Percentiles rank a stretch among this genome's conserved stretches.
Conservation (phyloP, 2,113 vertebrate genomes). For the Artemisiospiza belli region DNA sequence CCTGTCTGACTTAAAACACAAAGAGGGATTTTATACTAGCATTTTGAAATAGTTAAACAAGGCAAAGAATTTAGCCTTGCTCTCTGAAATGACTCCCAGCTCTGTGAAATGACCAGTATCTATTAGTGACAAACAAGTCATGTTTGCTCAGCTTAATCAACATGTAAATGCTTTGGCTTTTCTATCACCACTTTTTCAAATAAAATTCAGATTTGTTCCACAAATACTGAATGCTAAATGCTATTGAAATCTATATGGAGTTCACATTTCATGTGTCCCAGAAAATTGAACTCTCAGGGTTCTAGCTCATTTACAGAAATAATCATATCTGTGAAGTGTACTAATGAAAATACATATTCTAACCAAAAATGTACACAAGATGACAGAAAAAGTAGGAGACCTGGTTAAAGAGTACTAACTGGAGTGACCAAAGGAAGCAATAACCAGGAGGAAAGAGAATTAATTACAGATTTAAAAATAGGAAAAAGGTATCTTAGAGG, state of each 20-base stretch:
- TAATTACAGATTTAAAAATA: not conserved
- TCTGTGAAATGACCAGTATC: not conserved
- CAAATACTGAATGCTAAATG: not conserved
- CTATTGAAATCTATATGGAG: not conserved
- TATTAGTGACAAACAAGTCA: not conserved
- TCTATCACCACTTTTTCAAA: not conserved
- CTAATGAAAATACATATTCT: not conserved
- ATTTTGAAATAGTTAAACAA: not conserved
- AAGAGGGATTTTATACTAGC: not conserved
- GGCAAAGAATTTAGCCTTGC: not conserved
- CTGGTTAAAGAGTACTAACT: not conserved
- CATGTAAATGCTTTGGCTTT: not conserved
- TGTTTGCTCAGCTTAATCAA: not conserved
- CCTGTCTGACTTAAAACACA: not conserved
- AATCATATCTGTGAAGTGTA: not conserved
- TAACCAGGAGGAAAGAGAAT: not conserved
- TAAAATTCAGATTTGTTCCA: not conserved
- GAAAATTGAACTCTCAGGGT: not conserved
- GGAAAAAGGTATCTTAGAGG: not conserved
- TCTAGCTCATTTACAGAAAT: not conserved
- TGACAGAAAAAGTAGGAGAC: not conserved
- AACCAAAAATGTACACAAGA: not conserved
- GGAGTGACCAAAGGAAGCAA: not conserved
- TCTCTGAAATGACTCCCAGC: not conserved
- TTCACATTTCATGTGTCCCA: not conserved